Base-by-base conservation (phyloP, 2,888 invertebrate species). In the Prosapia bicincta region DNA sequence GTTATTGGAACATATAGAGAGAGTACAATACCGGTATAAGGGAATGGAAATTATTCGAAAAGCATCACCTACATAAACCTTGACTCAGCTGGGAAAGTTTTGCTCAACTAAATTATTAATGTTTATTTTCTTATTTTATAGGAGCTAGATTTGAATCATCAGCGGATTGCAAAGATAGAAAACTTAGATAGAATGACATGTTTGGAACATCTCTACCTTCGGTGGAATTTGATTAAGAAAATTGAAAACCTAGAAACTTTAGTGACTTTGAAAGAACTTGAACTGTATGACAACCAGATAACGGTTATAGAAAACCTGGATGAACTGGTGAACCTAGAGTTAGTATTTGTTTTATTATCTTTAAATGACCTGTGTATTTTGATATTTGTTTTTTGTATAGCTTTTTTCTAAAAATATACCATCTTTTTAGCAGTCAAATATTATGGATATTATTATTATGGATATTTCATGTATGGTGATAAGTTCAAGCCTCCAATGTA, bases 221-320 rank as follows among this genome's bases (percentile, higher is more conserved):
- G 98, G 66, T 98, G 98, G 94, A 99, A 99, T 86, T 87, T 98
- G 10, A 94, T 99, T 20, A 97, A 94, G 83, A 93, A 93, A 84
- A 97, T 99, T 80, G 97, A 98, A 84, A 97, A 97, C 82, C 85
- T 99, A 28, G 85, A 89, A 70, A 91, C 90, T 0, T 86, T 98
- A 24, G 89, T 88, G 1, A 93, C 92, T 0, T 87, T 99, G 13
- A 89, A 89, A 23, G 97, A 98, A 83, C 85, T 99, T 69, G 99
- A 99, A 83, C 86, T 99, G 3, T 98, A 99, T 85, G 99, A 99
- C 85, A 99, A 99, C 86, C 98, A 98, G 87, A 92, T 99, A 71
- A 92, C 92, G 0, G 89, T 91, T 80, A 95, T 99, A 80, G 97
- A 97, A 85, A 97, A 97, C 84, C 87, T 99, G 75, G 93, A 95